These are phyloP conservation scores for Solenodon paradoxus DNA, from an alignment of 2,113 vertebrate genomes.

Conservation along the genomic window DNA sequence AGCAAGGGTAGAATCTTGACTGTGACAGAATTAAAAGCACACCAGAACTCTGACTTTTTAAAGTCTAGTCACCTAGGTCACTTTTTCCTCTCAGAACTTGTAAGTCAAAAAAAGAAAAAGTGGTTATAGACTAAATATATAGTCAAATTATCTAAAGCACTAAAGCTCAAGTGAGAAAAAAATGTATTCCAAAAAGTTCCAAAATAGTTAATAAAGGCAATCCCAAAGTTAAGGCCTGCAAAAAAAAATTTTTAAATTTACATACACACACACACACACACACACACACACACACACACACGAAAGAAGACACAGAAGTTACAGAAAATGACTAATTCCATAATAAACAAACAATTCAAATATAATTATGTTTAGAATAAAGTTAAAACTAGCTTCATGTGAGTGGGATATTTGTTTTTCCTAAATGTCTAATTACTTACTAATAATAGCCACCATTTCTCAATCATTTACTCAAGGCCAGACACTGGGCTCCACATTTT, in stretches of 20 bases:
- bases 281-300: too few relatives aligned
- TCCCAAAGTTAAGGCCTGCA: slow-evolving; percentile 52
- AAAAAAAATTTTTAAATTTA: too few relatives aligned
- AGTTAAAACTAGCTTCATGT: slow-evolving; percentile 19
- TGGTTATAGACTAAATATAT: not conserved
- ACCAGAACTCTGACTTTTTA: slow-evolving; percentile 30
- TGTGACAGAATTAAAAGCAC: slow-evolving; percentile 4
- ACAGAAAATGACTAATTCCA: slow-evolving; percentile 1
- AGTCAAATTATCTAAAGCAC: not conserved
- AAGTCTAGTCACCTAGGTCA: slow-evolving; percentile 16
- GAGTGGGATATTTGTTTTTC: not conserved
- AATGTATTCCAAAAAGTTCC: slow-evolving; percentile 26
- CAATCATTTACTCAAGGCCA: not conserved
- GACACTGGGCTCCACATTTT: not conserved
- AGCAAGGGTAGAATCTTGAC: not conserved
- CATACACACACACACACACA: too few relatives aligned
- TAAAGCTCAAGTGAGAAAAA: slow-evolving; percentile 15
- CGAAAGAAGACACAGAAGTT: slow-evolving; percentile 26
- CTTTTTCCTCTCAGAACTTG: slow-evolving; percentile 25
- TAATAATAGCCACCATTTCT: not conserved
- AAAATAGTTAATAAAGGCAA: slow-evolving; percentile 55
- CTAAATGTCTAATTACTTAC: slow-evolving; percentile 28
- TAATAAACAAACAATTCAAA: slow-evolving; percentile 32
- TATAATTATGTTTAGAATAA: slow-evolving; percentile 21
- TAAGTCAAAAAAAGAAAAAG: not conserved